Evolutionary conservation across 1,140 invertebrate genomes (phyloP), one percentile per base, ranked within the genome.

Genomic region (Aradophagus sp.): DNA sequence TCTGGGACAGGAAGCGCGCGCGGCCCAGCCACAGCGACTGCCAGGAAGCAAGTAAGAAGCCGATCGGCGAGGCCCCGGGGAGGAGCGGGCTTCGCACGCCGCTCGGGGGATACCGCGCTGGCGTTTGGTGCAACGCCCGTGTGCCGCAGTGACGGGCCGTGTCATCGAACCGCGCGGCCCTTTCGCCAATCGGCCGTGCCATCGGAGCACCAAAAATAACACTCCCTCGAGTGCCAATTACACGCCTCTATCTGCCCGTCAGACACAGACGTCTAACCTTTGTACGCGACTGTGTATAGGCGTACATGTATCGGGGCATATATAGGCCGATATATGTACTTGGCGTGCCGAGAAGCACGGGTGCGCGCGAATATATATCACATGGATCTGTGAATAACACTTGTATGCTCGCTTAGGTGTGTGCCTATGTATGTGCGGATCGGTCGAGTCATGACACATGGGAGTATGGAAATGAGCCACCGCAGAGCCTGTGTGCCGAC

Each of bases 111-210:
- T n/a, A n/a, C n/a, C n/a, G 44, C 34, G 44, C 27, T 41, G 19
- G n/a, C 17, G 32, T 15, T 50, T 63, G 59, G 59, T 63, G 59
- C 59, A 63, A 63, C 59, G 59, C 59, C 59, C 59, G 47, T 52
- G 59, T 63, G 32, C 47, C 59, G 47, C 48, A 53, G 47, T 63
- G 47, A 62, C 58, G 52, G n/a, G 45, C 45, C 44, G 58, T 62
- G 45, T 62, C 58, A 52, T 62, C 45, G 45, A 50, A 52, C 38
- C 58, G 29, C 44, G 36, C 35, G 27, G 42, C 45, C 23, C 45
- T 39, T 59, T 47, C 20, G 55, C 39, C 42, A 31, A 15, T 36
- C 0, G 1, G 17, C 23, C 42, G 42, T 29, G 15, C 39, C 53
- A 34, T 39, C 23, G 32, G 41, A 31, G 31, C 29, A 20, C 44